Conservation (phyloP, 1,140 invertebrate genomes). For the Papilio helenus region DNA sequence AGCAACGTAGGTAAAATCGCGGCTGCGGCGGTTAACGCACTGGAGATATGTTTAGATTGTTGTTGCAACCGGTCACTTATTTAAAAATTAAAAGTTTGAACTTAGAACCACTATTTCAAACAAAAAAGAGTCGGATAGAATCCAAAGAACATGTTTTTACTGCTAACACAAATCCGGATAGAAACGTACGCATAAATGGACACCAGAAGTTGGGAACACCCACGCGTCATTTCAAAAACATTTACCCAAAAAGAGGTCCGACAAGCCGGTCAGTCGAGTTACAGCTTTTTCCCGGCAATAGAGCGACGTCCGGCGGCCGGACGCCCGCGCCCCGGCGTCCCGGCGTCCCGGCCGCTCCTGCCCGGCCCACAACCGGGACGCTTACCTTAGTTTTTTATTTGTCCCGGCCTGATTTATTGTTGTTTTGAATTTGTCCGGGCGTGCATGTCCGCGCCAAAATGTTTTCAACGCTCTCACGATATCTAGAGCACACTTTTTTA, state of each 20-base stretch:
- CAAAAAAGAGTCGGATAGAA: neutral
- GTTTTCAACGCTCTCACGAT: constrained; percentile 70
- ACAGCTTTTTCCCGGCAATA: constrained; percentile 77
- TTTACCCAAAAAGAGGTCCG: constrained; percentile 55
- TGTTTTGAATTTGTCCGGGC: constrained; percentile 78
- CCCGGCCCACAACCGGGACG: constrained; percentile 73
- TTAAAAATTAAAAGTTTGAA: neutral
- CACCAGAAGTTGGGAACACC: constrained; percentile 31
- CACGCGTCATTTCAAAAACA: constrained; percentile 46
- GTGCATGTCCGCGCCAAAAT: constrained; percentile 66
- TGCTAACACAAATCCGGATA: constrained; percentile 41
- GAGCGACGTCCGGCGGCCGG: constrained; percentile 69
- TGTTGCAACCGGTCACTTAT: neutral
- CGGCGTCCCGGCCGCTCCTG: constrained; percentile 43
- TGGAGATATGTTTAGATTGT: neutral
- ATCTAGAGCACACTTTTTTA: constrained; percentile 59
- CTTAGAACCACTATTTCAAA: neutral
- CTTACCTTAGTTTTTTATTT: constrained; percentile 82
- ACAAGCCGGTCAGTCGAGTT: constrained; percentile 74
- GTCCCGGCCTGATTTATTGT: constrained; percentile 75
- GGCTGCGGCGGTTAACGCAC: neutral
- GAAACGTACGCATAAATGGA: constrained; percentile 36
- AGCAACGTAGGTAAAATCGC: neutral
- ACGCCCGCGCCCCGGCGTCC: constrained; percentile 52
- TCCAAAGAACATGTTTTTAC: neutral